These are phyloP conservation scores for Drosophila watanabei DNA, from an alignment of 1,140 invertebrate species.

Conservation along the genomic window DNA sequence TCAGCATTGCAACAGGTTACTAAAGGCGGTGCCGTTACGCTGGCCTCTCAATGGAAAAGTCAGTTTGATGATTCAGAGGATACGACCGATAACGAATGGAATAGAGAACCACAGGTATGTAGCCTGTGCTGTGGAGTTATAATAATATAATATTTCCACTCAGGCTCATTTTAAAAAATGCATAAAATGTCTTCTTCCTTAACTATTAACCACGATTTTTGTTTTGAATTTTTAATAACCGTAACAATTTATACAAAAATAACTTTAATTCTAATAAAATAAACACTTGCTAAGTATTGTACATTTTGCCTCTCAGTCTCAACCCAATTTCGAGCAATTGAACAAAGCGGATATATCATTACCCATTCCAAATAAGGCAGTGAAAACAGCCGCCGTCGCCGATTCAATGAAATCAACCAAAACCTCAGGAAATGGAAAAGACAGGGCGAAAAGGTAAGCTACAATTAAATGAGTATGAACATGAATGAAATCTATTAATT, in stretches of 20 bases:
- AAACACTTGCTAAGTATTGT: conserved; percentile 51
- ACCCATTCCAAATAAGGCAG: conserved; percentile 35
- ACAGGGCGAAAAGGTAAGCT: conserved; percentile 56
- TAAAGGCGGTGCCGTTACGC: conserved; percentile 91
- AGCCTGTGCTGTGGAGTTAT: neutral
- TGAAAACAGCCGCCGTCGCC: neutral
- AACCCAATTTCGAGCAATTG: conserved; percentile 73
- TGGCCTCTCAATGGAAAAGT: conserved; percentile 97
- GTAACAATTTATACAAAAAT: neutral
- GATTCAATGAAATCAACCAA: conserved; percentile 1
- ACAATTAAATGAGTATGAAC: too few species aligned
- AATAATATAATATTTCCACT: neutral
- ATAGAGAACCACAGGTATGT: conserved; percentile 89
- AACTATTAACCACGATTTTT: neutral
- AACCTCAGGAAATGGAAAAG: conserved; percentile 12
- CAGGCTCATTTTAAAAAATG: conserved; percentile 11
- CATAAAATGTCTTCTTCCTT: conserved; percentile 72
- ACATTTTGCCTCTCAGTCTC: conserved; percentile 75
- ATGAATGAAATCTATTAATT: too few species aligned
- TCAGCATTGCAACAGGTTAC: conserved; percentile 94
- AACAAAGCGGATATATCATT: conserved; percentile 57
- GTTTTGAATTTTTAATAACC: neutral
- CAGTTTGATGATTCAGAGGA: conserved; percentile 97
- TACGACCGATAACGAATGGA: conserved; percentile 96
- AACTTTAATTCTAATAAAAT: neutral